Evolutionary conservation across 2,797 vertebrate genomes (phyloP), one percentile per base, ranked within the genome.

Genomic region (Sebastes taczanowskii): DNA sequence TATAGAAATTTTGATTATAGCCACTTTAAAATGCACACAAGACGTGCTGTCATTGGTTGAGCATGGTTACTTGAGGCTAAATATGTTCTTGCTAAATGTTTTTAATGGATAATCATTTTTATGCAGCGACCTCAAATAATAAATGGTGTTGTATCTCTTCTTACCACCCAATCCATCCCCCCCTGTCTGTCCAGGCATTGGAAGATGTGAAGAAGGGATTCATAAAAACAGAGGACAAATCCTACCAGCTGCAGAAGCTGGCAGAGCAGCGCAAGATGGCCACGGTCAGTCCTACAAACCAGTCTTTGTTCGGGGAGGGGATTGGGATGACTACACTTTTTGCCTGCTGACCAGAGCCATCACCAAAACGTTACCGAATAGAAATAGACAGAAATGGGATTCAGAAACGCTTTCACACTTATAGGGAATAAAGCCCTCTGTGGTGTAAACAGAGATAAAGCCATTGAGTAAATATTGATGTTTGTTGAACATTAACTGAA

Each of bases 251-350:
- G 77, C 98, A 99, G 96, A 99, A 98, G 89, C 96, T 99, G 68
- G 96, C 96, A n/a, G 98, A 99, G 95, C 98, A 99, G 94, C 96
- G 95, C 80, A 99, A 99, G 95, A 98, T 99, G 97, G 95, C 98
- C 89, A 98, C 97, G 97, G 98, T 99, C 93, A 94, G 97, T 91
- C 81, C 88, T 82, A 95, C 93, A 95, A 77, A 89, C 90, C 81
- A 63, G 71, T 89, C 94, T 95, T 94, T 95, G 94, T 95, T 87
- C 60, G 1, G 71, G 78, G 73, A 62, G 58, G 84, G 74, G 59
- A 67, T 53, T 35, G 74, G 84, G 82, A 79, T 38, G 80, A 79
- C 69, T 76, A 53, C 55, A 61, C 77, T 86, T 77, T 89, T 71
- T 87, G 69, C 86, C 70, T 55, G 61, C 58, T 77, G 74, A 89